Base-by-base conservation (phyloP, 2,888 invertebrate species). In the Papilio demoleus region DNA sequence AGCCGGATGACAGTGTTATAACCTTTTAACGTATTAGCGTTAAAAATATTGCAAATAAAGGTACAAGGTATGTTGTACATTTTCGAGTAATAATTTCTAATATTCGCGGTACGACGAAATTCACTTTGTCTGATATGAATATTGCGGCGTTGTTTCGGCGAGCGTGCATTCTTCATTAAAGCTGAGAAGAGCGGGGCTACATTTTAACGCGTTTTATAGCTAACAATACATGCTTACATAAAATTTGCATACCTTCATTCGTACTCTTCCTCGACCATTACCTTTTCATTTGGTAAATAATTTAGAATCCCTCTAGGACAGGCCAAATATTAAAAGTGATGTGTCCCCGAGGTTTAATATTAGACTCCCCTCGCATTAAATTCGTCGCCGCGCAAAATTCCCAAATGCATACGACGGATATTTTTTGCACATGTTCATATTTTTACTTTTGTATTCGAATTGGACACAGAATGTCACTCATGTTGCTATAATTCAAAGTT, bases 361-460 rank as follows among this genome's bases (percentile, higher is more conserved):
- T 88, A 88, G 88, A 90, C 90, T 87, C 91, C 92, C 92, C 91
- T 88, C 87, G 90, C 88, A 92, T 92, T 91, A 92, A 92, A 92
- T 92, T 91, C 88, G 90, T 86, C 90, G 91, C 90, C 92, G 90
- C 90, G 90, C 87, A 88, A 88, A 90, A 92, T 91, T 92, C 92
- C 92, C 92, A 90, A 91, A 92, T 90, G 92, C 88, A 92, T 88
- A 88, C 86, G 87, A 84, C 85, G 87, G 86, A 90, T 90, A 91
- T 92, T 92, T 92, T 92, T 91, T 90, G 92, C 92, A 92, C 92
- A 92, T 92, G 92, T 92, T 92, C 91, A 86, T 88, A 89, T 91
- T 90, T 79, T 82, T 76, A 82, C 87, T 79, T 87, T 91, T 92
- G 90, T 92, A 77, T 74, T 80, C 81, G 76, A 81, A 86, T 92